Evolutionary conservation across 2,113 vertebrate species (phyloP), one percentile per base, ranked within the genome.

Genomic region (Microcebus lehilahytsara): DNA sequence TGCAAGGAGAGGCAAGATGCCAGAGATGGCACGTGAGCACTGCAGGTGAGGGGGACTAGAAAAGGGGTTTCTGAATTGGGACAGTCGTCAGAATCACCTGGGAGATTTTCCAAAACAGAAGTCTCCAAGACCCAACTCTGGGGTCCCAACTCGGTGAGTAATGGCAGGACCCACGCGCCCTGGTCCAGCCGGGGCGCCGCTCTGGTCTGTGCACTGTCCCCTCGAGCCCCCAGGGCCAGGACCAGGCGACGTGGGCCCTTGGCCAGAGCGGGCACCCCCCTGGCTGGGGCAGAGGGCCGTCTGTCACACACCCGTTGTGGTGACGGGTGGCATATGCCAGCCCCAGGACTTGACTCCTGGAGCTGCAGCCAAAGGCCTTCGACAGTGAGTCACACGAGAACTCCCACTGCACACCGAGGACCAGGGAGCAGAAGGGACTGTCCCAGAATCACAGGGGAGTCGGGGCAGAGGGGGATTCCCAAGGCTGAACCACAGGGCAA

Each of bases 171-270:
- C 53, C 16, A 8, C 0, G 46, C n/a, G 34, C 75, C 6, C 75
- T 27, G 25, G 7, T 13, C 53, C n/a, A 4, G 20, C 4, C 1
- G 14, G 56, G 13, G 11, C n/a, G 1, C 8, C 0, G 0, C 16
- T 22, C 75, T 37, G 49, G 37, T 6, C 60, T 16, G 3, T 6
- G 42, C 37, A 9, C 2, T 20, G 46, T 19, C 27, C n/a, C 51
- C 88, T 64, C 4, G 23, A 58, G 13, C 53, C 69, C 56, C 0
- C 4, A 22, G 58, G 37, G 10, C 89, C 77, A 53, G 85, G 30
- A 30, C 60, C 40, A 40, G 60, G n/a, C 22, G 9, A 2, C 51
- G 3, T 0, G 30, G 27, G 17, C 25, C 17, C 22, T 22, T 8
- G 32, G 1, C 9, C 93, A 37, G 64, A 27, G n/a, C 0, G 2